Evolutionary conservation across 2,888 invertebrate species (phyloP).

Genomic region (Nemapogon koenigi): DNA sequence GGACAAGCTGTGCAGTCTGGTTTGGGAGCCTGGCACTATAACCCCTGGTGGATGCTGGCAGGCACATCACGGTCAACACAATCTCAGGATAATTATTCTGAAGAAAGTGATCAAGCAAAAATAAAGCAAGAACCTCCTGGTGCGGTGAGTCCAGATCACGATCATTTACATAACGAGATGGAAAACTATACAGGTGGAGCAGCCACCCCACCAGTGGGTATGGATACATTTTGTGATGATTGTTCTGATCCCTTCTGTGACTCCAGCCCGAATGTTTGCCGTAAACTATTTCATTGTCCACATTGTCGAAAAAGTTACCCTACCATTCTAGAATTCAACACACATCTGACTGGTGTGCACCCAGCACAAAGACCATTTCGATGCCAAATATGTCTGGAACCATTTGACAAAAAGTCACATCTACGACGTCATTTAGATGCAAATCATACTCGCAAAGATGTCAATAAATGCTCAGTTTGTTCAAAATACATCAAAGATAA

Average conservation of each 20-base stretch:
- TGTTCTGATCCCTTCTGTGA: slow-evolving; percentile 63
- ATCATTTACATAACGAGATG: slow-evolving; percentile 39
- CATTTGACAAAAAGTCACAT: slow-evolving; percentile 58
- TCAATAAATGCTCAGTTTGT: slow-evolving; percentile 61
- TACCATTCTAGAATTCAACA: slow-evolving; percentile 58
- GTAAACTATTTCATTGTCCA: slow-evolving; percentile 61
- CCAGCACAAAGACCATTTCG: slow-evolving; percentile 60
- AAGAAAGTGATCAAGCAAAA: slow-evolving; percentile 48
- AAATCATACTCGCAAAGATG: slow-evolving; percentile 57
- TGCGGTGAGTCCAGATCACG: slow-evolving; percentile 47
- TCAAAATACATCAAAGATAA: slow-evolving; percentile 64
- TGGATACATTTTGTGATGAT: slow-evolving; percentile 59
- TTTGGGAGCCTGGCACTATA: slow-evolving; percentile 57
- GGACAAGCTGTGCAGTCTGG: slow-evolving; percentile 43
- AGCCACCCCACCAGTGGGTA: slow-evolving; percentile 45
- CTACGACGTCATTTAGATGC: slow-evolving; percentile 58
- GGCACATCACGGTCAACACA: slow-evolving; percentile 53
- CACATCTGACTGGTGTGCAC: slow-evolving; percentile 58
- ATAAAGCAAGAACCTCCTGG: slow-evolving; percentile 53
- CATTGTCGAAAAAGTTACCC: slow-evolving; percentile 62
- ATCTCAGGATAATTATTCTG: slow-evolving; percentile 52
- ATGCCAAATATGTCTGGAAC: slow-evolving; percentile 61
- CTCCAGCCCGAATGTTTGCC: slow-evolving; percentile 47
- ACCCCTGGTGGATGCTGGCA: slow-evolving; percentile 63
- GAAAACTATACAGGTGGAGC: slow-evolving; percentile 41